Evolutionary conservation across 2,113 vertebrate species (phyloP), one percentile per base, ranked within the genome.

Genomic region (Sus scrofa): DNA sequence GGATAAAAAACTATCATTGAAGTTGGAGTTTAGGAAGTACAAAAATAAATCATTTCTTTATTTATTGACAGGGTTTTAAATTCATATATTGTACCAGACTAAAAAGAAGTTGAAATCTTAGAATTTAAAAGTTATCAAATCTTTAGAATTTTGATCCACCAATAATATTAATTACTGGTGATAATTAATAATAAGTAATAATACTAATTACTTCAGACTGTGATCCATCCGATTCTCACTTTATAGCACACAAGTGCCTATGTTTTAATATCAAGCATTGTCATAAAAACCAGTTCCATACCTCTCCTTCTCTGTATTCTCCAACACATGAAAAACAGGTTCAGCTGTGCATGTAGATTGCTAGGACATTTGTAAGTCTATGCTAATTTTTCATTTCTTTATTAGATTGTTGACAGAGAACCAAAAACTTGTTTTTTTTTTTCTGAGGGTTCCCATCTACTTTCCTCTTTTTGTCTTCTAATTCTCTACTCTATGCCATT

Each of bases 171-270:
- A 3, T 34, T 62, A 77, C 19, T 3, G 13, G n/a, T n/a, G n/a
- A n/a, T n/a, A n/a, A n/a, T n/a, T n/a, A n/a, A n/a, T n/a, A n/a
- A n/a, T n/a, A n/a, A n/a, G n/a, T n/a, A n/a, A n/a, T n/a, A n/a
- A n/a, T n/a, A n/a, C n/a, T n/a, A 67, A 71, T 67, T 75, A 1
- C 14, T 84, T n/a, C 1, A 50, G 12, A 84, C 2, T 34, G 1
- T 37, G 32, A 82, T 14, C 1, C 14, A 62, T 5, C 8, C 7
- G 44, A 44, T 63, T 75, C 7, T 52, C 22, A 44, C 0, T 0
- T 5, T 10, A 16, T 0, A 56, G 20, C 15, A 3, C 26, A 70
- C 1, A 32, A 22, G 27, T 20, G 1, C 3, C 0, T n/a, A 4
- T 0, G 0, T 54, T 71, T 6, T 7, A 70, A 30, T 13, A 44